Evolutionary conservation across 2,888 invertebrate genomes (phyloP), one percentile per base, ranked within the genome.

Genomic region (Seira sanloemensis): DNA sequence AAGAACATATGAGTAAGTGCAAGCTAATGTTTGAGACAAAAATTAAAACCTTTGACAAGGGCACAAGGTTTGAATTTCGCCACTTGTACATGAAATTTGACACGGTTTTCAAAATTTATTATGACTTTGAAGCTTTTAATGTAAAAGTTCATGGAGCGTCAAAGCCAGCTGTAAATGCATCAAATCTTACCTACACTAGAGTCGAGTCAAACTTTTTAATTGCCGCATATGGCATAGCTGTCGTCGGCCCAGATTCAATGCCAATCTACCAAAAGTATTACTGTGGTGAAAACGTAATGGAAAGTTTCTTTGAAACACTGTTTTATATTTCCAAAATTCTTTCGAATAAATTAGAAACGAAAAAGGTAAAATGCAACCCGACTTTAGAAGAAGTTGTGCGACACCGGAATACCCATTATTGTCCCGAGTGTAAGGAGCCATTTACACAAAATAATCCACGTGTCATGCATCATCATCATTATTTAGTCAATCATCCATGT

Each of bases 101-200:
- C 19, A 1, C 18, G 1, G 12, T 24, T 2, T 69, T 19, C 19
- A 69, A 69, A 21, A 69, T 69, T 16, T 69, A 69, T 21, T 69
- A n/a, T 18, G 69, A 69, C 21, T 46, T 69, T n/a, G 69, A 69
- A 69, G 26, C 67, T 7, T 67, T 16, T 25, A 21, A 9, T 67
- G 7, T 12, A 25, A 69, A 9, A 1, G n/a, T 18, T 26, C 2
- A 25, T n/a, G 27, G 18, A 16, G 9, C 16, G 4, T 5, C 69
- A 19, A 19, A 2, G 19, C 5, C 2, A 2, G 26, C 12, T 9
- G 1, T 21, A n/a, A 69, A 19, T 37, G 23, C 18, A 66, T 66
- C 23, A 2, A 19, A 7, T 21, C 37, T 69, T 18, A 27, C 69
- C 2, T 37, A 46, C n/a, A 25, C 68, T n/a, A 68, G 16, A 68